phyloP scores from a whole-genome alignment of 2,797 vertebrate genomes.

The Pangasius macronema region DNA sequence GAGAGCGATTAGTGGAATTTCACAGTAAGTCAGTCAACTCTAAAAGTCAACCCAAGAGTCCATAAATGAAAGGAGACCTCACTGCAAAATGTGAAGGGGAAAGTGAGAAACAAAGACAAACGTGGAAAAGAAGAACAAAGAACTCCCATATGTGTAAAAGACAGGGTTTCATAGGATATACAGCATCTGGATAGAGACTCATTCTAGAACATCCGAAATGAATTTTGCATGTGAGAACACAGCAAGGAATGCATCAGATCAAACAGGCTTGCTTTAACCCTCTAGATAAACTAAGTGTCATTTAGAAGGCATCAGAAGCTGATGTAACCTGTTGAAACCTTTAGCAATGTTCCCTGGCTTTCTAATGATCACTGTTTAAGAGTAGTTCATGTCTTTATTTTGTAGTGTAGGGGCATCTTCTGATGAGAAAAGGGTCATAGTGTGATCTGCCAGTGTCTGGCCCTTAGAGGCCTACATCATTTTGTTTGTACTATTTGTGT shows the following conservation, averaged over 20 bases:
- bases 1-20: slow-evolving; percentile 35
- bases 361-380: slow-evolving; percentile 11
- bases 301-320: slow-evolving; percentile 34
- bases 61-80: slow-evolving; percentile 5
- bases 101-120: background rate
- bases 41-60: slow-evolving; percentile 13
- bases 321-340: slow-evolving; percentile 41
- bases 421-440: background rate
- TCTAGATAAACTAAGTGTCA: slow-evolving; percentile 23
- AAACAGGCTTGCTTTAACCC: slow-evolving; percentile 28
- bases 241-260: slow-evolving; percentile 16
- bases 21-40: slow-evolving; percentile 30
- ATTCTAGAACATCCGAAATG: slow-evolving; percentile 2
- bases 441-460: background rate
- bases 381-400: slow-evolving; percentile 1
- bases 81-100: slow-evolving; percentile 11
- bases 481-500: background rate
- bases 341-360: slow-evolving; percentile 11
- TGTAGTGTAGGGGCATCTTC: background rate
- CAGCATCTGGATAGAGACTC: slow-evolving; percentile 15
- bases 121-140: slow-evolving; percentile 24
- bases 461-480: background rate
- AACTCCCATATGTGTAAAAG: slow-evolving; percentile 1
- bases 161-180: background rate
- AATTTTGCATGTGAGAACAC: background rate